These are phyloP conservation scores for Tupiocoris notatus DNA, from an alignment of 2,888 invertebrate genomes.

Conservation along the genomic window DNA sequence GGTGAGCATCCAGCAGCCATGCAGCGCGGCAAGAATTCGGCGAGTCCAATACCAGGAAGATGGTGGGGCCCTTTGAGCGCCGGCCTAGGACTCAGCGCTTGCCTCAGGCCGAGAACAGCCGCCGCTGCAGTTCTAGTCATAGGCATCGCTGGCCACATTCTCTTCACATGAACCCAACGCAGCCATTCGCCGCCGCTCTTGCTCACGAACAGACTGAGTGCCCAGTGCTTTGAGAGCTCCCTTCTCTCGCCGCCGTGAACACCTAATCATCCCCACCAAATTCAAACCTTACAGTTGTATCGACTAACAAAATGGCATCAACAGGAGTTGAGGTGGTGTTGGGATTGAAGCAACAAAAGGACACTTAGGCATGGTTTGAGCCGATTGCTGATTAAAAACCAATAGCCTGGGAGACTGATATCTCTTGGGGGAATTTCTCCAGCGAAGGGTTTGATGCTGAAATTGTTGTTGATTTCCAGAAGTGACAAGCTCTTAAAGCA, in stretches of 20 bases:
- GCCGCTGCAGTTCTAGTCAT: slow-evolving; percentile 55
- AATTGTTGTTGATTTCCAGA: too few relatives aligned
- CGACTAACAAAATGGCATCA: too few relatives aligned
- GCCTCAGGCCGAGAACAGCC: slow-evolving; percentile 56
- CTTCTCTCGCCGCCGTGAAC: neutral
- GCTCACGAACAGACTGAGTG: slow-evolving; percentile 46
- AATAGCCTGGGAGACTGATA: too few relatives aligned
- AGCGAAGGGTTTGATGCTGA: too few relatives aligned
- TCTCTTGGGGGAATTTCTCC: too few relatives aligned
- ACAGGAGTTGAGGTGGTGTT: too few relatives aligned
- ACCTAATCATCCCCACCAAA: neutral
- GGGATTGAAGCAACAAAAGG: too few relatives aligned
- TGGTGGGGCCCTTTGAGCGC: slow-evolving; percentile 58
- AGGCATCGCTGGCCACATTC: slow-evolving; percentile 54
- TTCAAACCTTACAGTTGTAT: too few relatives aligned
- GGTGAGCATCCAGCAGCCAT: slow-evolving; percentile 58
- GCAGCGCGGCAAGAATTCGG: slow-evolving; percentile 60
- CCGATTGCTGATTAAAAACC: too few relatives aligned
- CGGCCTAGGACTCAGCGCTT: slow-evolving; percentile 57
- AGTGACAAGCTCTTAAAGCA: too few relatives aligned
- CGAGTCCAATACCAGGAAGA: slow-evolving; percentile 57
- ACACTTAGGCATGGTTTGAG: too few relatives aligned
- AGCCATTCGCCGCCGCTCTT: slow-evolving; percentile 32
- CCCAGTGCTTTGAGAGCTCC: slow-evolving; percentile 22
- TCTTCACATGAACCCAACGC: slow-evolving; percentile 48